These are phyloP conservation scores for Calliphora vicina DNA, from an alignment of 1,140 invertebrate species.

Conservation along the genomic window DNA sequence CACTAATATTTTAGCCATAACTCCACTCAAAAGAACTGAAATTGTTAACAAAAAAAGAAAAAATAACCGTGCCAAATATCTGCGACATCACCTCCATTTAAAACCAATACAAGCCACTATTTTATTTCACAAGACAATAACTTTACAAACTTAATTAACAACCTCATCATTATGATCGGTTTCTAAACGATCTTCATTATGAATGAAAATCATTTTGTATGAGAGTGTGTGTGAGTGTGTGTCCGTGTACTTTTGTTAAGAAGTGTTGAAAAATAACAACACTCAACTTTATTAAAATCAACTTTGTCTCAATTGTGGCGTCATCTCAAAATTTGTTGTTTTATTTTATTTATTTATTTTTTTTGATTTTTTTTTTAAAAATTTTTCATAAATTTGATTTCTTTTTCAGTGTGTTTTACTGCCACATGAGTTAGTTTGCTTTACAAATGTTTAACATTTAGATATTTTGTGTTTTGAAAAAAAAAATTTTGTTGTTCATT, in stretches of 20 bases:
- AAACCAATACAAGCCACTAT: not conserved
- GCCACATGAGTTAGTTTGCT: not conserved
- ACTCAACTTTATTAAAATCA: constrained; percentile 35
- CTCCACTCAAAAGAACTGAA: not conserved
- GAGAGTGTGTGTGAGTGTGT: not conserved
- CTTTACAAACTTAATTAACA: not conserved
- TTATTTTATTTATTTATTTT: not conserved
- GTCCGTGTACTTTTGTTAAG: not conserved
- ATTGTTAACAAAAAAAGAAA: not conserved
- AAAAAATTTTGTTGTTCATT: not conserved
- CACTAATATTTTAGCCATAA: too few relatives aligned
- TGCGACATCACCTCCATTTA: not conserved
- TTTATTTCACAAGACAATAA: not conserved
- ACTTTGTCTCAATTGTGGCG: constrained; percentile 36
- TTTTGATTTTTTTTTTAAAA: not conserved
- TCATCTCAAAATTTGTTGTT: not conserved
- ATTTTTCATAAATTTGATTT: not conserved
- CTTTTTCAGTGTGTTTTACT: not conserved
- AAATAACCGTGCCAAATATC: not conserved
- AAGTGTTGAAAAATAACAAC: constrained; percentile 11
- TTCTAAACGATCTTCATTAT: not conserved
- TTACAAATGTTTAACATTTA: not conserved
- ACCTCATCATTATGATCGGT: not conserved
- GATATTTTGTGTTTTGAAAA: not conserved
- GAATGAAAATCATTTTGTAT: too few relatives aligned